Base-by-base conservation (phyloP, 35 echinoderm and acorn worm genomes). In the Diadema setosum region DNA sequence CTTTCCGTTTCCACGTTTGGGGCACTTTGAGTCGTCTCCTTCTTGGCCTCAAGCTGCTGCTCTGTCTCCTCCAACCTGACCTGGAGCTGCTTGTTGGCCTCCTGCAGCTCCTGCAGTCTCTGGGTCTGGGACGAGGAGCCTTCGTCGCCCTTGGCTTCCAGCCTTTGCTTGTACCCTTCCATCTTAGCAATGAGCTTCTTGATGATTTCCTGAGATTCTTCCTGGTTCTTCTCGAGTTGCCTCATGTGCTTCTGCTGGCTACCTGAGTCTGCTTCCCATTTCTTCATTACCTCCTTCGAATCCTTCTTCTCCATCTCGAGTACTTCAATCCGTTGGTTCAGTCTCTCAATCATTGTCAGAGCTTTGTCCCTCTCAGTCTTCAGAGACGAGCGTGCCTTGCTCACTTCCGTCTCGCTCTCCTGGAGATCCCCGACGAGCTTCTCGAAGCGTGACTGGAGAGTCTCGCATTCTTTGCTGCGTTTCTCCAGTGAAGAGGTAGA, bases 301-400 rank as follows among this genome's bases (percentile, higher is more conserved):
- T 95, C 93, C 7, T 31, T 45, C 24, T 87, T 59, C 64, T 99
- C 92, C 5, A 8, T 42, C 44, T 99, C 96, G 14, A 99, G 67
- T 25, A 39, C n/a, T n/a, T 91, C 86, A 42, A 91, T 99, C 46
- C 83, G 87, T 41, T 92, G 56, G 42, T 89, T 97, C 31, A 97
- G 55, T 61, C 74, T 58, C 18, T 97, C 90, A 45, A 93, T 89
- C 42, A 92, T 70, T 24, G 83, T 58, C 5, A 84, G 16, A 15
- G 90, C 83, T 70, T 86, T 89, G 26, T 89, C 86, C 7, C 86
- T 43, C 34, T 99, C 96, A 20, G 82, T 58, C 65, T 94, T 92
- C 30, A 89, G 14, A 3, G 75, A 82, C n/a, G 73, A 83, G 17
- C 86, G 65, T n/a, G 74, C 70, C 69, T 91, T 91, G 45, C 50